Evolutionary conservation across 2,888 invertebrate genomes (phyloP).

Genomic region (Drosophila nr. medialis): DNA sequence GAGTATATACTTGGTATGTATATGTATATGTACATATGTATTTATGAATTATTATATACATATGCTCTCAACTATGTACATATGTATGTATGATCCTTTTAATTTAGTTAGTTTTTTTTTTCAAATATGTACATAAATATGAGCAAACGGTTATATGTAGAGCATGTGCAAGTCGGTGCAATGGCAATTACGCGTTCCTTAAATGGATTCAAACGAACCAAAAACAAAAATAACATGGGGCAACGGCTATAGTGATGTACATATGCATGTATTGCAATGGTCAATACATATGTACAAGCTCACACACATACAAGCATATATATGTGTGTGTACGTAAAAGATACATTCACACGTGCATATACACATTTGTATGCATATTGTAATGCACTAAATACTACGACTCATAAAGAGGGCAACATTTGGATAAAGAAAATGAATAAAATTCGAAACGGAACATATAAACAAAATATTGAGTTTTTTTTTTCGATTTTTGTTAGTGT

Average conservation of each 20-base stretch:
- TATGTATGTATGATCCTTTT: slow-evolving; percentile 20
- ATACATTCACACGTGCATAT: slow-evolving; percentile 19
- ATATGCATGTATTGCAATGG: slow-evolving; percentile 2
- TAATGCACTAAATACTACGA: slow-evolving; percentile 59
- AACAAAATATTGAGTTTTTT: slow-evolving; percentile 54
- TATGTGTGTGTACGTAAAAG: slow-evolving; percentile 4
- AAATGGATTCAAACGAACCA: slow-evolving; percentile 22
- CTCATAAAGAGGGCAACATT: slow-evolving; percentile 49
- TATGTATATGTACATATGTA: slow-evolving; percentile 17
- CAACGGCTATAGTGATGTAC: slow-evolving; percentile 22
- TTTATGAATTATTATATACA: slow-evolving; percentile 25
- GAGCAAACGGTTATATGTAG: slow-evolving; percentile 12
- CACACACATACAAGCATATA: slow-evolving; percentile 14
- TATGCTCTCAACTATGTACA: slow-evolving; percentile 10
- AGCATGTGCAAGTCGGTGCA: slow-evolving; percentile 32
- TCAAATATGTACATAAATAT: slow-evolving; percentile 11
- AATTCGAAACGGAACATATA: slow-evolving; percentile 57
- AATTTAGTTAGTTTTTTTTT: not conserved
- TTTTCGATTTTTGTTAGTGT: slow-evolving; percentile 67
- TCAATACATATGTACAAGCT: slow-evolving; percentile 4
- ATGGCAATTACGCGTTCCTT: slow-evolving; percentile 15
- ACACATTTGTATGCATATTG: slow-evolving; percentile 22
- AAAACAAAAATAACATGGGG: slow-evolving; percentile 14
- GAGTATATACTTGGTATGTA: slow-evolving; percentile 14
- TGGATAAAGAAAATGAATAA: slow-evolving; percentile 43